Percentiles rank a stretch among this genome's conserved stretches.
Conservation (phyloP, 1,140 invertebrate species). For the Mactra quadrangularis region DNA sequence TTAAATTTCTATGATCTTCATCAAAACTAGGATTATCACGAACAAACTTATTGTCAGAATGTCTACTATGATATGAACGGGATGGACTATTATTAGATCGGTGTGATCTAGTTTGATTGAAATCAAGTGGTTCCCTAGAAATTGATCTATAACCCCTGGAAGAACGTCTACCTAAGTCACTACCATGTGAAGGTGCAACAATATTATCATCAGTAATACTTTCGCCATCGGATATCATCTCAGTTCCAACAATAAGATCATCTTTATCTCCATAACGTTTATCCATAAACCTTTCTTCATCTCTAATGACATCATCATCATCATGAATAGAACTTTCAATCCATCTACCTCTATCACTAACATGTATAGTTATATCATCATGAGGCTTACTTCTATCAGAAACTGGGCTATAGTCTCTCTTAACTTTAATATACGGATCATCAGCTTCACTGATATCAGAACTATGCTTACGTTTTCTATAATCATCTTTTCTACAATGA, state of each 20-base stretch:
- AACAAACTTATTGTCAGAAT: slow-evolving; percentile 5
- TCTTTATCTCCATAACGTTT: background rate
- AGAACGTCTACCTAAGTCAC: background rate
- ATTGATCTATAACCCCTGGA: too few species aligned
- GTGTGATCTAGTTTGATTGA: too few species aligned
- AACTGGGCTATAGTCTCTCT: slow-evolving; percentile 24
- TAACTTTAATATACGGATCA: background rate
- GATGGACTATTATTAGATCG: too few species aligned
- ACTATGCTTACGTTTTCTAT: slow-evolving; percentile 43
- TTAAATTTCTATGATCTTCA: too few species aligned
- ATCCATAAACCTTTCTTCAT: background rate
- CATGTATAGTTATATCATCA: slow-evolving; percentile 45
- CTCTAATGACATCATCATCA: background rate
- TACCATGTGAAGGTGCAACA: background rate
- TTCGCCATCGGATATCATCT: slow-evolving; percentile 48
- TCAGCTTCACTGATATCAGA: slow-evolving; percentile 5
- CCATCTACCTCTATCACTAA: slow-evolving; percentile 50
- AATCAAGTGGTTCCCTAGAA: too few species aligned
- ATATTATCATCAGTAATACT: slow-evolving; percentile 5
- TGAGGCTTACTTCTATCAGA: slow-evolving; percentile 27
- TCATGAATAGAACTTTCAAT: slow-evolving; percentile 44
- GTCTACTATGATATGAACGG: slow-evolving; percentile 5
- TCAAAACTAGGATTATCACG: background rate
- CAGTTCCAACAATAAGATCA: slow-evolving; percentile 1
- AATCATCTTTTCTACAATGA: too few species aligned